Evolutionary conservation across 1,140 invertebrate species (phyloP), one percentile per base, ranked within the genome.

Genomic region (Pteromalus puparum): DNA sequence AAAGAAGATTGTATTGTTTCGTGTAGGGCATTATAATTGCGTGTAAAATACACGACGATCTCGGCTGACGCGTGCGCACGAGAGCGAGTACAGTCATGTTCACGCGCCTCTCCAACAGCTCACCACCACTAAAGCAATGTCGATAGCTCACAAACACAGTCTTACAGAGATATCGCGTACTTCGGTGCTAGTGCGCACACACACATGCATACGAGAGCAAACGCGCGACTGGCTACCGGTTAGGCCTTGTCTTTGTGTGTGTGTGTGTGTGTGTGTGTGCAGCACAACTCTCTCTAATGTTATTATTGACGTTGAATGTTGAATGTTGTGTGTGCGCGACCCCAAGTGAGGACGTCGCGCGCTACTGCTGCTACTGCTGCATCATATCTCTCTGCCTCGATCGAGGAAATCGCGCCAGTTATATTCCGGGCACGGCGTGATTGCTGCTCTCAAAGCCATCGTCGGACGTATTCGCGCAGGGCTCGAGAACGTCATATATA

Each of bases 281-380:
- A 1, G 65, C 81, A 18, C 46, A 1, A 21, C 72, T 74, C 67
- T 77, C 82, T 79, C 68, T 84, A 84, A 84, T 84, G 82, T 84
- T 84, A 84, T 84, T 84, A 84, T 84, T 84, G 82, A 84, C 82
- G 76, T 84, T 84, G 74, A 76, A 76, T 76, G 74, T 46, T 76
- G 68, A 79, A 84, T 73, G 75, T 78, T 83, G 82, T 34, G 82
- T 34, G 74, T 72, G 67, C 42, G 75, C 72, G 75, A 83, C 34
- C 81, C 81, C 61, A 48, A 83, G 42, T 28, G 48, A 76, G 81
- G 38, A 77, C 81, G 65, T 83, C 75, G 74, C 24, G 73, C 21
- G 28, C 72, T n/a, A n/a, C 72, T 74, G 21, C 28, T n/a, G 30
- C 21, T 38, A 34, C 38, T 48, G 21, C 28, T n/a, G n/a, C n/a